phyloP scores from a whole-genome alignment of 37 sponge, comb jelly and placozoan genomes.

The Lycopodina hypogea region DNA sequence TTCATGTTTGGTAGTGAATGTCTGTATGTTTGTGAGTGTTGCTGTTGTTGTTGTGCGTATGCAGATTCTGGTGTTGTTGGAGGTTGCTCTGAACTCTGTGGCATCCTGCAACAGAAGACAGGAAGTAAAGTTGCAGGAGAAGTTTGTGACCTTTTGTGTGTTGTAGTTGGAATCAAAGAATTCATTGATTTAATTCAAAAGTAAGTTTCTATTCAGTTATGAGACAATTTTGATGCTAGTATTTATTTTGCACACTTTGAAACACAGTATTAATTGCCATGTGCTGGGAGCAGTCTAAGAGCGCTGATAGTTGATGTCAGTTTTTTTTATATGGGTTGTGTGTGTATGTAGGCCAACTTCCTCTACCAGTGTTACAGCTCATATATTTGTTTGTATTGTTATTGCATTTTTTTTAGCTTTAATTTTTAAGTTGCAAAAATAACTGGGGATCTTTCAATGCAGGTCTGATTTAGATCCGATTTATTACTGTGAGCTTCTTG shows the following conservation, averaged over 20 bases:
- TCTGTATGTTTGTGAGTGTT: background rate
- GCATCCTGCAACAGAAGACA: conserved; percentile 50
- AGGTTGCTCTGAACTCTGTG: conserved; percentile 70
- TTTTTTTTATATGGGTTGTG: too few species aligned
- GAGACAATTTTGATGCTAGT: background rate
- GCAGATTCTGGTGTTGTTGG: conserved; percentile 82
- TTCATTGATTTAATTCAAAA: conserved; percentile 77
- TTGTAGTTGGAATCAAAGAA: conserved; percentile 70
- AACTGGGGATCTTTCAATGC: too few species aligned
- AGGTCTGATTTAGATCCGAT: conserved; percentile 91
- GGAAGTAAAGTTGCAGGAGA: conserved; percentile 44
- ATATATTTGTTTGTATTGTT: too few species aligned
- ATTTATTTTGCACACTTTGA: background rate
- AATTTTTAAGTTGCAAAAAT: too few species aligned
- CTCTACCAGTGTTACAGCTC: too few species aligned
- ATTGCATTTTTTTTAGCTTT: too few species aligned
- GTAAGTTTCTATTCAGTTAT: conserved; percentile 38
- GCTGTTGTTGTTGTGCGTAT: background rate
- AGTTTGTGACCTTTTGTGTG: conserved; percentile 74
- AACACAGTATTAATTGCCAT: background rate
- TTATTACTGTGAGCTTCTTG: conserved; percentile 84
- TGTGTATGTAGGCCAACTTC: too few species aligned
- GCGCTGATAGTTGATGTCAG: background rate
- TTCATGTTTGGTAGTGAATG: background rate
- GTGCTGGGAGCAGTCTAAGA: background rate